Conservation (phyloP, 2,797 vertebrate genomes). For the Labeo calbasu region DNA sequence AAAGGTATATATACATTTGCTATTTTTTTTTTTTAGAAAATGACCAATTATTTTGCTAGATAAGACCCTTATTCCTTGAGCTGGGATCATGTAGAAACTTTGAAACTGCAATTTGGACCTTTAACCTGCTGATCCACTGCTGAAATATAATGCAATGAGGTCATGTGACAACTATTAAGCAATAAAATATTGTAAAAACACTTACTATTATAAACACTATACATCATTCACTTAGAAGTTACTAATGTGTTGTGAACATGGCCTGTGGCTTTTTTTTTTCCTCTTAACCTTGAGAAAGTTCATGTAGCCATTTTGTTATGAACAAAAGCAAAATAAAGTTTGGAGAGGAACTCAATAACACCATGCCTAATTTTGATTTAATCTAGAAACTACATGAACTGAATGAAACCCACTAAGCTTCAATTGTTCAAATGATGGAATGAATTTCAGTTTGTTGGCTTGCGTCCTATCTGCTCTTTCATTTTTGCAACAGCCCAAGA, state of each 20-base stretch:
- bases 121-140: no score
- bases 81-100: no score
- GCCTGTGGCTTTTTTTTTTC: no score
- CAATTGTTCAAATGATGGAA: slow-evolving; percentile 20
- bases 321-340: slow-evolving; percentile 1
- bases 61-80: no score
- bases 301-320: background rate
- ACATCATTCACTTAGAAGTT: background rate
- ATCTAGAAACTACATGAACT: slow-evolving; percentile 7
- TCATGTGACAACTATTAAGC: background rate
- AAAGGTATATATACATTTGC: no score
- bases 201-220: background rate
- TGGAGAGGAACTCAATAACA: background rate
- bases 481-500: background rate
- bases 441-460: background rate
- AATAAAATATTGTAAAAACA: background rate
- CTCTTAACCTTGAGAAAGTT: background rate
- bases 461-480: background rate
- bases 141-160: no score
- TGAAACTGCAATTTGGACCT: no score
- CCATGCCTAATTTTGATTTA: background rate
- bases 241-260: background rate
- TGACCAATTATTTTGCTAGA: no score
- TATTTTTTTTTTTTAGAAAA: no score
- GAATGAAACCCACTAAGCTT: background rate